phyloP scores from a whole-genome alignment of 2,113 vertebrate species.

The Hiodon tergisus region DNA sequence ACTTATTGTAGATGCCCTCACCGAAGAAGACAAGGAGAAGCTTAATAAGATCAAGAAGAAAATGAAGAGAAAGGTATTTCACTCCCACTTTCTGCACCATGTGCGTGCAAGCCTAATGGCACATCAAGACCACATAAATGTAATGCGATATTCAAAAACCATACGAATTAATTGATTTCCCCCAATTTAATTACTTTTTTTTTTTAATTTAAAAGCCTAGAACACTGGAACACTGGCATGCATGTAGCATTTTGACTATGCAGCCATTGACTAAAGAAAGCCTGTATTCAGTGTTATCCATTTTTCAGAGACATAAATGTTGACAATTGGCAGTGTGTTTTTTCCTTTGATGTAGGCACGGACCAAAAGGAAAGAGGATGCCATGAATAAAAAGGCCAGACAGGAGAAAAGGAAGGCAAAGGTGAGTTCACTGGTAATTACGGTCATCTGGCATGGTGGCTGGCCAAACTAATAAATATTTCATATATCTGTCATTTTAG shows the following conservation, averaged over 20 bases:
- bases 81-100: too few species aligned
- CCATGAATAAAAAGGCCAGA: constrained; percentile 71
- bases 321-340: not conserved
- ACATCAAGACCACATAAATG: too few species aligned
- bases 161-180: not conserved
- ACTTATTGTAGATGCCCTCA: constrained; percentile 69
- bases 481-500: too few species aligned
- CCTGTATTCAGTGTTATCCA: too few species aligned
- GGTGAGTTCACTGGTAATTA: constrained; percentile 46
- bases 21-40: constrained; percentile 85
- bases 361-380: constrained; percentile 80
- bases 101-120: too few species aligned
- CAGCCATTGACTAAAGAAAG: too few species aligned
- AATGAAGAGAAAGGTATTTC: constrained; percentile 79
- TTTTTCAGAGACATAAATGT: too few species aligned
- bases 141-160: not conserved
- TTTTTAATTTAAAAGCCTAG: too few species aligned
- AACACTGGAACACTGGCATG: too few species aligned
- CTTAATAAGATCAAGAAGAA: constrained; percentile 90
- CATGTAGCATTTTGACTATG: too few species aligned
- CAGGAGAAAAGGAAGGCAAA: constrained; percentile 75
- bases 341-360: constrained; percentile 64
- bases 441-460: too few species aligned
- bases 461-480: too few species aligned
- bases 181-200: constrained; percentile 16